These are phyloP conservation scores for Girardia tigrina DNA, from an alignment of 2,888 invertebrate species.

Conservation along the genomic window DNA sequence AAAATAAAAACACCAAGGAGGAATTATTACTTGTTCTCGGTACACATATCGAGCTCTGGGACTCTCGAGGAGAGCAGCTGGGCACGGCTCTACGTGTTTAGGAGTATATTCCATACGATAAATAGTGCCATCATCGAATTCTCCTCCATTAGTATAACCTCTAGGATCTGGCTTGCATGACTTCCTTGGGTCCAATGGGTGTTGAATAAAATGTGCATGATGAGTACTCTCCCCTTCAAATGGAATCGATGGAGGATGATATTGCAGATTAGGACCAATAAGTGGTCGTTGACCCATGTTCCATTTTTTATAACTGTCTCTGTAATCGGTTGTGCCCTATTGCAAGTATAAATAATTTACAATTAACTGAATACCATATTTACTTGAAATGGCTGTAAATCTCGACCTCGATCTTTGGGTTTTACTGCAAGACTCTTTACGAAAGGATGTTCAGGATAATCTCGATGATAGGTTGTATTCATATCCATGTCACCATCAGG, in stretches of 20 bases:
- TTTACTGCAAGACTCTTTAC: not conserved
- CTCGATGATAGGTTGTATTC: slow-evolving; percentile 31
- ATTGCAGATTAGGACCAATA: slow-evolving; percentile 42
- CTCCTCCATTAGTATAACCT: slow-evolving; percentile 40
- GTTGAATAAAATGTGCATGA: slow-evolving; percentile 43
- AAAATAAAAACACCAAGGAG: too few species aligned
- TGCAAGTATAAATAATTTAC: not conserved
- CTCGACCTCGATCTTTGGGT: slow-evolving; percentile 26
- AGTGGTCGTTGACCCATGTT: slow-evolving; percentile 42
- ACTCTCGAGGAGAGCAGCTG: slow-evolving; percentile 44
- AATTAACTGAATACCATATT: not conserved
- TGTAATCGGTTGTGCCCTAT: slow-evolving; percentile 40
- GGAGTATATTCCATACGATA: slow-evolving; percentile 40
- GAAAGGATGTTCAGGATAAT: slow-evolving; percentile 34
- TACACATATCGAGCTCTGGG: slow-evolving; percentile 40
- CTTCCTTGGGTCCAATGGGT: slow-evolving; percentile 39
- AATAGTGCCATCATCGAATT: slow-evolving; percentile 46
- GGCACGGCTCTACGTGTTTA: slow-evolving; percentile 41
- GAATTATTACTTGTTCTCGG: slow-evolving; percentile 39
- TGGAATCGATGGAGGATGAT: slow-evolving; percentile 44
- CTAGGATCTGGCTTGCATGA: slow-evolving; percentile 41
- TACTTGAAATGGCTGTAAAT: slow-evolving; percentile 33
- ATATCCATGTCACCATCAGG: slow-evolving; percentile 33
- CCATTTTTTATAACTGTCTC: slow-evolving; percentile 41
- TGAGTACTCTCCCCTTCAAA: slow-evolving; percentile 48